Conservation (phyloP, 1,140 invertebrate species). For the Arion vulgaris region DNA sequence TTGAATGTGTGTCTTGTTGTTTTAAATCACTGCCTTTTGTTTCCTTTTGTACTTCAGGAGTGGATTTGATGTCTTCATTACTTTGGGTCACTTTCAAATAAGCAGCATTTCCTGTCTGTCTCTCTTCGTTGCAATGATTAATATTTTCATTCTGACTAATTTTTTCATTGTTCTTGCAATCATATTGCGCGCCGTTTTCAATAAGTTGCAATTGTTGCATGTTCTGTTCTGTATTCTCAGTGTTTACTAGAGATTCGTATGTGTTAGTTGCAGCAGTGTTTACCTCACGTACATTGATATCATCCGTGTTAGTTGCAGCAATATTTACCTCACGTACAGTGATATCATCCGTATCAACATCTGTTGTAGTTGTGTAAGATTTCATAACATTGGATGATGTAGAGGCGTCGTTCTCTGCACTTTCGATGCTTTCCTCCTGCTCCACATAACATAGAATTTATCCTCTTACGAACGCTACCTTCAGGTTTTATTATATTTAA, state of each 20-base stretch:
- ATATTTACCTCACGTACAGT: no score
- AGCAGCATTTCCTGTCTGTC: neutral
- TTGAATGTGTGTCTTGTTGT: neutral
- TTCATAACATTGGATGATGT: neutral
- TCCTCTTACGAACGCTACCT: neutral
- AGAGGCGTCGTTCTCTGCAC: neutral
- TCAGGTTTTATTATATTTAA: no score
- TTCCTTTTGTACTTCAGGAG: neutral
- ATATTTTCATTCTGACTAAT: neutral
- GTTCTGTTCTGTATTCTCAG: neutral
- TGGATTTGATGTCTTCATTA: neutral
- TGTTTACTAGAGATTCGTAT: neutral
- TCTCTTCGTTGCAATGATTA: neutral
- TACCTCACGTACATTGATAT: no score
- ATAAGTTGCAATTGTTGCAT: no score
- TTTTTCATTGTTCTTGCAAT: neutral
- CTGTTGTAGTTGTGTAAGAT: neutral
- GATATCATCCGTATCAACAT: neutral
- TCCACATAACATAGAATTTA: neutral
- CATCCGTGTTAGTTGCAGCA: no score
- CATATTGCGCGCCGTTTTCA: no score
- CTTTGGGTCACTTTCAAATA: neutral
- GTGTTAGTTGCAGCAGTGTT: no score
- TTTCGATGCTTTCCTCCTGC: neutral
- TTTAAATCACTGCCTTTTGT: neutral